phyloP scores from a whole-genome alignment of 2,888 invertebrate species.

The Caenorhabditis afra region DNA sequence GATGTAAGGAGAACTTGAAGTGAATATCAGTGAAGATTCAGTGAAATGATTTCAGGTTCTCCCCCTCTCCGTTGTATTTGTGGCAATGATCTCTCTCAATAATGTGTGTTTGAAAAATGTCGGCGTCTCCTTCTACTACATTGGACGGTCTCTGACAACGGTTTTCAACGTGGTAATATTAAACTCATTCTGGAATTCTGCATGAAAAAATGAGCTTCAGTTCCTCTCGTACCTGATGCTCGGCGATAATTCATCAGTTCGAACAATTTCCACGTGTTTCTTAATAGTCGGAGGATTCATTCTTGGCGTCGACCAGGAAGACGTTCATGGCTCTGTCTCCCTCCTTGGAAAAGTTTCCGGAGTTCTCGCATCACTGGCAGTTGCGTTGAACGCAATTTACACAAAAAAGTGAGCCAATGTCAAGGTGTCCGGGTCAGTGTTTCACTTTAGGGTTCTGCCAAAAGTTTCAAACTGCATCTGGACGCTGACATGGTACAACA shows the following conservation, averaged over 20 bases:
- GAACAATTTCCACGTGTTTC: conserved; percentile 89
- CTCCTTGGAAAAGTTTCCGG: conserved; percentile 91
- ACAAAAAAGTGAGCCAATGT: conserved; percentile 86
- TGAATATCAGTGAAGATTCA: too few species aligned
- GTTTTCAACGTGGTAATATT: conserved; percentile 91
- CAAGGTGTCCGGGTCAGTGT: too few species aligned
- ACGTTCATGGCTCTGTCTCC: conserved; percentile 90
- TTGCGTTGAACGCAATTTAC: conserved; percentile 94
- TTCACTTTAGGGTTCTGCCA: conserved; percentile 85
- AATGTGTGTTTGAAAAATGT: conserved; percentile 96
- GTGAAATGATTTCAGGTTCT: conserved; percentile 85
- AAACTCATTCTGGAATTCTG: background rate
- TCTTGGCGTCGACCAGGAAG: conserved; percentile 96
- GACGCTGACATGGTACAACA: conserved; percentile 95
- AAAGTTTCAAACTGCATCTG: conserved; percentile 92
- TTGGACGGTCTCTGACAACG: conserved; percentile 95
- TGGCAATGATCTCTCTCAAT: conserved; percentile 96
- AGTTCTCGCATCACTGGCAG: conserved; percentile 90
- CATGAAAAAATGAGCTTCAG: conserved; percentile 71
- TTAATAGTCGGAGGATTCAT: conserved; percentile 93
- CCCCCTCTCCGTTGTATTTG: conserved; percentile 94
- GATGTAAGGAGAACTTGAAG: conserved; percentile 76
- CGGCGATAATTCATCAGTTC: conserved; percentile 86
- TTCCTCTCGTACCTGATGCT: conserved; percentile 90
- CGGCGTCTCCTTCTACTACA: conserved; percentile 96